Evolutionary conservation across 2,797 vertebrate genomes (phyloP).

Genomic region (Peromyscus aztecus): DNA sequence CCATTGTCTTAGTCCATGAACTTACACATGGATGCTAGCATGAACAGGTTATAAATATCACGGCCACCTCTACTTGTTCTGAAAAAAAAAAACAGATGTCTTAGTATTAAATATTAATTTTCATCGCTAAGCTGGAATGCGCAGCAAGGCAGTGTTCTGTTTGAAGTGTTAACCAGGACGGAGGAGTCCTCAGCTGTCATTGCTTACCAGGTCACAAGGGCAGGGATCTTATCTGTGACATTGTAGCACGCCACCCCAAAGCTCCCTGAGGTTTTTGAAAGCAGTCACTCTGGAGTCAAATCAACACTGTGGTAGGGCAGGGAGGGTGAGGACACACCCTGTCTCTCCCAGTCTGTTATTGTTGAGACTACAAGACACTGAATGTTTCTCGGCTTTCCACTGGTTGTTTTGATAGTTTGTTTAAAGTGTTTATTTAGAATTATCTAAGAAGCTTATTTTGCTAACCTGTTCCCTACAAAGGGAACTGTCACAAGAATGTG

Average conservation of each 20-base stretch:
- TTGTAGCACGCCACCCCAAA: not conserved
- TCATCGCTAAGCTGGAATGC: not conserved
- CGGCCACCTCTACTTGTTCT: not conserved
- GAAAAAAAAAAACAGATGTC: conserved; percentile 7
- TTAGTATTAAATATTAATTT: not conserved
- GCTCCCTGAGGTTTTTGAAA: not conserved
- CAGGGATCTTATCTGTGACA: not conserved
- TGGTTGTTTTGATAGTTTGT: conserved; percentile 28
- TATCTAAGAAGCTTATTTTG: conserved; percentile 58
- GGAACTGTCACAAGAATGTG: conserved; percentile 64
- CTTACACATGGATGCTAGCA: not conserved
- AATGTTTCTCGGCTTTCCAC: not conserved
- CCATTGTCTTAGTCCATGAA: not conserved
- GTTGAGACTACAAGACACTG: not conserved
- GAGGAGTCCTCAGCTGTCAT: not conserved
- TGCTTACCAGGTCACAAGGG: not conserved
- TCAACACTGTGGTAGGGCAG: not conserved
- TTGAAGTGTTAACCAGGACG: not conserved
- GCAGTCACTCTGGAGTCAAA: not conserved
- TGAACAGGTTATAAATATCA: not conserved
- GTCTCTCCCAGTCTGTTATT: not conserved
- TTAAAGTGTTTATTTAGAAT: conserved; percentile 31
- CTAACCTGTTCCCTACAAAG: conserved; percentile 43
- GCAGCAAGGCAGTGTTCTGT: not conserved
- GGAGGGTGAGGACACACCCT: not conserved